Percentiles rank a stretch among this genome's conserved stretches.
phyloP scores from a whole-genome alignment of 2,113 vertebrate genomes.

The Gasterosteus aculeatus region DNA sequence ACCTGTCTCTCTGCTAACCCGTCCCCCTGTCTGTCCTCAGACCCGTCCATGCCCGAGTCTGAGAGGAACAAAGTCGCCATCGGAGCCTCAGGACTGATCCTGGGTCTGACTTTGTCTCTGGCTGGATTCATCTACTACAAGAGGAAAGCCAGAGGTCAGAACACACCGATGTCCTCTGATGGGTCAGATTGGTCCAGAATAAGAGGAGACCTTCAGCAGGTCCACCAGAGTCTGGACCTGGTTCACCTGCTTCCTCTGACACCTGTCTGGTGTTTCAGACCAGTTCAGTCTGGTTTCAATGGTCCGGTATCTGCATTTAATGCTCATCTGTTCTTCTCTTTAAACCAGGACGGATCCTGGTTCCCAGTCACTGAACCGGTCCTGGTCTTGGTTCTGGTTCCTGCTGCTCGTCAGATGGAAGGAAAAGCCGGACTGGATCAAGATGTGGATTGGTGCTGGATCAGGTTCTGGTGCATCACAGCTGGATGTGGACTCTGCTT shows the following conservation, averaged over 20 bases:
- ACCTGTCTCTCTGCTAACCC: conserved; percentile 19
- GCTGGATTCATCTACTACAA: conserved; percentile 70
- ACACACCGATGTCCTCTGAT: not conserved
- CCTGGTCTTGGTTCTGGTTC: not conserved
- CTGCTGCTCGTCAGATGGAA: not conserved
- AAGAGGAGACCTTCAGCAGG: not conserved
- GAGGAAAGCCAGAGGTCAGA: conserved; percentile 53
- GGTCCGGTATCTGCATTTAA: not conserved
- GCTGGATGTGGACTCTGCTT: conserved; percentile 6
- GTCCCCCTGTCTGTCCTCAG: not conserved
- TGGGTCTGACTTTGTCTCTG: conserved; percentile 68
- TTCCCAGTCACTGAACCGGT: conserved; percentile 32
- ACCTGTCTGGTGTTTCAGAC: not conserved
- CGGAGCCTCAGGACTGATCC: conserved; percentile 61
- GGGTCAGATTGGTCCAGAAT: not conserved
- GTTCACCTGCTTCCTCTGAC: not conserved
- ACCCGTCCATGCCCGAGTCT: conserved; percentile 50
- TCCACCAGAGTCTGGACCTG: not conserved
- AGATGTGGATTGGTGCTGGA: not conserved
- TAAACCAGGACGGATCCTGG: conserved; percentile 34
- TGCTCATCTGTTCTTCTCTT: conserved; percentile 13
- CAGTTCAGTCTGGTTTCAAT: not conserved
- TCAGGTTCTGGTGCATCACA: not conserved
- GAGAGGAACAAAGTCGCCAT: conserved; percentile 55
- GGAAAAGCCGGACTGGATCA: not conserved